Evolutionary conservation across 2,888 invertebrate genomes (phyloP).

Genomic region (Buathra laborator): DNA sequence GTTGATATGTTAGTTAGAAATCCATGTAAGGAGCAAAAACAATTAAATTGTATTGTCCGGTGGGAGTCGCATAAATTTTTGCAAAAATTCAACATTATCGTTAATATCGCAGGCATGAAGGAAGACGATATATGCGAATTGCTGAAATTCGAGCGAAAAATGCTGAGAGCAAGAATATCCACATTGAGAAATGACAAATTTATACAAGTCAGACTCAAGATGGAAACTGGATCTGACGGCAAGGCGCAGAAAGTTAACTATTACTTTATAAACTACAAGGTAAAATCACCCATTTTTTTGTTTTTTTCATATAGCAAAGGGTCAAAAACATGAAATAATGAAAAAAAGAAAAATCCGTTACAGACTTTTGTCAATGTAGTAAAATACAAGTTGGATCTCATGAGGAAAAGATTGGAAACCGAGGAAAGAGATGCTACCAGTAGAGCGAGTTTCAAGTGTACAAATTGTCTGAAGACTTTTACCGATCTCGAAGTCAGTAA

Average conservation of each 20-base stretch:
- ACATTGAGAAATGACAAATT: slow-evolving; percentile 96
- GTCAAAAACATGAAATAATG: not conserved
- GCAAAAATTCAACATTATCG: not conserved
- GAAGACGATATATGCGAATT: slow-evolving; percentile 96
- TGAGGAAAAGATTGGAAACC: slow-evolving; percentile 97
- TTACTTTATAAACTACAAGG: slow-evolving; percentile 98
- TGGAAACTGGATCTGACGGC: slow-evolving; percentile 98
- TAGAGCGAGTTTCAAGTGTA: slow-evolving; percentile 97
- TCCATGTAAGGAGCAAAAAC: slow-evolving; percentile 90
- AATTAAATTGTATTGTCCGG: not conserved
- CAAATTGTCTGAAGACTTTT: slow-evolving; percentile 95
- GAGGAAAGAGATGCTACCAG: slow-evolving; percentile 98
- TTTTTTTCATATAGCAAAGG: not conserved
- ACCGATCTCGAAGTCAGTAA: slow-evolving; percentile 94
- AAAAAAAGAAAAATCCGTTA: slow-evolving; percentile 62
- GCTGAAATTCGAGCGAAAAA: slow-evolving; percentile 96
- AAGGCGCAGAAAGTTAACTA: slow-evolving; percentile 98
- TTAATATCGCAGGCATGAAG: slow-evolving; percentile 90
- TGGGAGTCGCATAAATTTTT: not conserved
- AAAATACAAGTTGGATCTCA: slow-evolving; percentile 98
- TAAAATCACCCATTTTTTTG: slow-evolving; percentile 72
- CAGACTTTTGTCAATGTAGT: slow-evolving; percentile 97
- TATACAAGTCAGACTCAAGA: slow-evolving; percentile 95
- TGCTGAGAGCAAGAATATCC: slow-evolving; percentile 94
- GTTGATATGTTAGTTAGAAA: slow-evolving; percentile 98